These are phyloP conservation scores for Ectemnius lituratus DNA, from an alignment of 2,888 invertebrate species.

Conservation along the genomic window DNA sequence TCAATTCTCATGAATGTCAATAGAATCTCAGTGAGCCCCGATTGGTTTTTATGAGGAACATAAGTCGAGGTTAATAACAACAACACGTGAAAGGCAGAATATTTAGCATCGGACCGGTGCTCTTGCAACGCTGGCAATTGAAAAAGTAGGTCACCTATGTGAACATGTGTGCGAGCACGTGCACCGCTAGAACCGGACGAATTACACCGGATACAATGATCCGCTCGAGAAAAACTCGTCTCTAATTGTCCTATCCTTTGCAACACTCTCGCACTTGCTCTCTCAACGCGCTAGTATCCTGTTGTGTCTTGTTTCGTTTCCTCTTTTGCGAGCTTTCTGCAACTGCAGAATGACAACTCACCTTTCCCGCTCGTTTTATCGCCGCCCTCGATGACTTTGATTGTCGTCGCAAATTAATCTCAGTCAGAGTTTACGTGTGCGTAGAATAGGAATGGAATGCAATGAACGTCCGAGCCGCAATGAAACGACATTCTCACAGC, in stretches of 20 bases:
- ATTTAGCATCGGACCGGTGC: conserved; percentile 27
- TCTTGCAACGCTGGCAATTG: conserved; percentile 36
- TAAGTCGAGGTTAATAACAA: conserved; percentile 56
- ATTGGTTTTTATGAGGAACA: conserved; percentile 61
- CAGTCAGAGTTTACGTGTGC: too few relatives aligned
- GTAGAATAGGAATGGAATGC: conserved; percentile 21
- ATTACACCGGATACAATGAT: conserved; percentile 56
- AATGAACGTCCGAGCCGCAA: conserved; percentile 24
- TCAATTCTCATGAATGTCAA: too few relatives aligned
- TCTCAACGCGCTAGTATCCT: too few relatives aligned
- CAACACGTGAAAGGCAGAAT: conserved; percentile 64
- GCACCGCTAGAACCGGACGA: conserved; percentile 30
- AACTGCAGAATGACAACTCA: neutral
- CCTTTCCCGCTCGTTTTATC: neutral
- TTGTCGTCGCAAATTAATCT: neutral
- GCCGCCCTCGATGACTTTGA: neutral
- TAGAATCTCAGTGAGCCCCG: too few relatives aligned
- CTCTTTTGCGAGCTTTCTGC: too few relatives aligned
- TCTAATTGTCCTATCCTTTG: neutral
- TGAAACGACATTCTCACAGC: conserved; percentile 15
- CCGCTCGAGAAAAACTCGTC: conserved; percentile 39
- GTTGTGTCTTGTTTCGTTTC: too few relatives aligned
- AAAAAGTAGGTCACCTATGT: conserved; percentile 61
- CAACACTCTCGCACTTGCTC: neutral
- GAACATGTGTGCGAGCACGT: neutral